phyloP scores from a whole-genome alignment of 2,888 invertebrate genomes.

The Sclerodermus sp. region DNA sequence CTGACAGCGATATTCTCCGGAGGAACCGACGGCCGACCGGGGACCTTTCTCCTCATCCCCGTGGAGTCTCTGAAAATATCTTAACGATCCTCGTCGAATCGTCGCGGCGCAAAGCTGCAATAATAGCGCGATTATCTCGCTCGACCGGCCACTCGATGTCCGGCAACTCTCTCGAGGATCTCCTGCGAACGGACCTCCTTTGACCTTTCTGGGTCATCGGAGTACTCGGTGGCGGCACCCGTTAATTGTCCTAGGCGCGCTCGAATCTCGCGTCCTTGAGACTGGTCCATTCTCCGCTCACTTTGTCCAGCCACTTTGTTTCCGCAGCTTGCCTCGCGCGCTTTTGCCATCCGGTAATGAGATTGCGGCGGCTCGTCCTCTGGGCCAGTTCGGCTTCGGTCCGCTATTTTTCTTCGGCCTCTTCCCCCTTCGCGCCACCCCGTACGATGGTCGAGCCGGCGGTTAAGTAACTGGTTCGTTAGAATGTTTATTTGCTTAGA shows the following conservation, averaged over 20 bases:
- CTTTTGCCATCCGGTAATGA: too few species aligned
- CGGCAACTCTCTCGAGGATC: too few species aligned
- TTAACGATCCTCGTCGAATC: too few species aligned
- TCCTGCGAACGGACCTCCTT: too few species aligned
- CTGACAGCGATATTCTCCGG: too few species aligned
- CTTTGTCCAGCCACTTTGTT: constrained; percentile 34
- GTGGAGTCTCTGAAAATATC: too few species aligned
- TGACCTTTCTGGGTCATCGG: constrained; percentile 27
- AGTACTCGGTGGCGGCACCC: constrained; percentile 9
- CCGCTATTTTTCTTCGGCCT: constrained; percentile 32
- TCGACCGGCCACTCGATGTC: too few species aligned
- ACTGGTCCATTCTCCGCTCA: constrained; percentile 27
- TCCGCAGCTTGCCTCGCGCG: constrained; percentile 44
- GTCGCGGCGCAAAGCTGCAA: constrained; percentile 34
- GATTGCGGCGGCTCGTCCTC: constrained; percentile 26
- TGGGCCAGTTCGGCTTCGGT: constrained; percentile 32
- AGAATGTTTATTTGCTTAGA: constrained; percentile 56
- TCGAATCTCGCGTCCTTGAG: constrained; percentile 31
- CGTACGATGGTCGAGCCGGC: constrained; percentile 32
- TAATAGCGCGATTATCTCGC: constrained; percentile 16
- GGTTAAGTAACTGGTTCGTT: constrained; percentile 57
- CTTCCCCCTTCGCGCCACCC: constrained; percentile 17
- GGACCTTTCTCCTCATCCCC: too few species aligned
- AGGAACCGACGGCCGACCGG: too few species aligned
- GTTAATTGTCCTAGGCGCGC: constrained; percentile 25